These are phyloP conservation scores for Coryphaenoides rupestris DNA, from an alignment of 2,113 vertebrate genomes.

Conservation along the genomic window DNA sequence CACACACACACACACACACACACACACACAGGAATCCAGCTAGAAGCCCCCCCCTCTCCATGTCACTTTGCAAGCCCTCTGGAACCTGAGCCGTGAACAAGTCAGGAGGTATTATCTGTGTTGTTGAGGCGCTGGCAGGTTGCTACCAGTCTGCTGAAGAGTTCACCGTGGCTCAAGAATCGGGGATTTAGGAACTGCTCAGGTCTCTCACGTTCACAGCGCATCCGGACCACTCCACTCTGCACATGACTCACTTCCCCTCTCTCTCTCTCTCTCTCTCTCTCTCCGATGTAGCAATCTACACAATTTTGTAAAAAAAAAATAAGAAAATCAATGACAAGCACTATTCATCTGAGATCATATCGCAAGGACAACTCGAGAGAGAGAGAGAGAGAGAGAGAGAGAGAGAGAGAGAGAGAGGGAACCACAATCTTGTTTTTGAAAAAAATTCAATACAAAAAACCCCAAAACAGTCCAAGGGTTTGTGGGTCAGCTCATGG, in stretches of 20 bases:
- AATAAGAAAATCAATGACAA: no score
- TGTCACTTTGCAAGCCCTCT: no score
- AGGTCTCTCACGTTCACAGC: conserved; percentile 54
- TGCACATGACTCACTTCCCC: conserved; percentile 35
- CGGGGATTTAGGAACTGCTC: conserved; percentile 41
- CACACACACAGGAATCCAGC: no score
- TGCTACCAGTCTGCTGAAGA: conserved; percentile 23
- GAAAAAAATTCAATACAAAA: conserved; percentile 10
- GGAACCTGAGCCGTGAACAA: no score
- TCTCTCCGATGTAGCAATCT: no score
- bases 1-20: no score
- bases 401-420: neutral
- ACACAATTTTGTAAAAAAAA: no score
- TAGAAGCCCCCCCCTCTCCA: neutral
- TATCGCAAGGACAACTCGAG: no score
- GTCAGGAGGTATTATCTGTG: conserved; percentile 39
- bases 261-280: no score
- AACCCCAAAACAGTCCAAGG: neutral
- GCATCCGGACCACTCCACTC: conserved; percentile 37
- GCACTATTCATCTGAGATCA: conserved; percentile 37
- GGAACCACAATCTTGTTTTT: conserved; percentile 10
- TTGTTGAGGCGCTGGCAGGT: conserved; percentile 50
- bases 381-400: no score
- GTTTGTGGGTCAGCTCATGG: neutral
- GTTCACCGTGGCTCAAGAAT: no score